Evolutionary conservation across 2,888 invertebrate species (phyloP).

Genomic region (Notocelia uddmanniana): DNA sequence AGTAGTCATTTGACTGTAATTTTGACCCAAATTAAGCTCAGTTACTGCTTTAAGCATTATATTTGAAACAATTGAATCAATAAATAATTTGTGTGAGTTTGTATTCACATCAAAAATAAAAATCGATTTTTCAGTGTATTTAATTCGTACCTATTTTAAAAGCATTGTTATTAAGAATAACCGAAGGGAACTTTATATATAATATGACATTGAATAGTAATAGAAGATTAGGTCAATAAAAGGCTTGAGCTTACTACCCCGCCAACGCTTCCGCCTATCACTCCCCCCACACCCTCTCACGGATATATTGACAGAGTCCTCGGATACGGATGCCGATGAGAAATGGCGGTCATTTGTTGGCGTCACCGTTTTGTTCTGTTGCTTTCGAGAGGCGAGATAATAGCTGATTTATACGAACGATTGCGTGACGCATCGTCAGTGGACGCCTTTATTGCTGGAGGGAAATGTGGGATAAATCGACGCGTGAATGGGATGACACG

Average conservation of each 20-base stretch:
- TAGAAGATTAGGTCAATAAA: too few species aligned
- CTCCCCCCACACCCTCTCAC: conserved; percentile 53
- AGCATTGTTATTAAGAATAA: too few species aligned
- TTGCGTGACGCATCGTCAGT: conserved; percentile 66
- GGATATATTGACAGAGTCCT: conserved; percentile 85
- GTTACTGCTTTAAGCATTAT: too few species aligned
- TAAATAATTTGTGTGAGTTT: too few species aligned
- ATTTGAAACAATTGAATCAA: too few species aligned
- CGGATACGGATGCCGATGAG: conserved; percentile 79
- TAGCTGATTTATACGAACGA: conserved; percentile 81
- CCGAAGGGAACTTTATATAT: too few species aligned
- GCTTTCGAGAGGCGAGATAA: conserved; percentile 83
- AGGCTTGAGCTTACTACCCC: conserved; percentile 48
- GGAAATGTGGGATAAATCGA: conserved; percentile 9
- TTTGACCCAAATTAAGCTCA: too few species aligned
- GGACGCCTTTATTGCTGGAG: conserved; percentile 52
- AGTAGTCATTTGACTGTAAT: too few species aligned
- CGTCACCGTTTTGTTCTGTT: conserved; percentile 83
- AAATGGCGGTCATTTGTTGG: conserved; percentile 84
- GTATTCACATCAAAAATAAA: too few species aligned
- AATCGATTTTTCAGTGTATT: too few species aligned
- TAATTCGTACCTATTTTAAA: too few species aligned
- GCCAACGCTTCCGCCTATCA: conserved; percentile 1
- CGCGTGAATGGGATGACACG: conserved; percentile 24
- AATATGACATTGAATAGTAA: too few species aligned